Percentiles rank a stretch among this genome's conserved stretches.
These are phyloP conservation scores for Tipula helvola DNA, from an alignment of 2,888 invertebrate genomes.

Conservation along the genomic window DNA sequence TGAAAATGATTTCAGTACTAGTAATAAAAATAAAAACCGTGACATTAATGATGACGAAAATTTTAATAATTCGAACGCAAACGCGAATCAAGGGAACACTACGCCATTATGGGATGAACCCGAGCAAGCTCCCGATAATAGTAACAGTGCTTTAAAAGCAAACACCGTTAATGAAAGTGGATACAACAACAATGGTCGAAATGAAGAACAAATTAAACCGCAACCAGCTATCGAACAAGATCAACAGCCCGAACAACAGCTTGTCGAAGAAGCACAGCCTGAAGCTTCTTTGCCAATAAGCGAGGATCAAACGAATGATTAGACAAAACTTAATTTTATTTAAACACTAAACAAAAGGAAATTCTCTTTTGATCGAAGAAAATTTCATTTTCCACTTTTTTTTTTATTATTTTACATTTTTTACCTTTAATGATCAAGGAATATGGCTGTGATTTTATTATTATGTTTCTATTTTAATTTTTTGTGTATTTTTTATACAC, in stretches of 20 bases:
- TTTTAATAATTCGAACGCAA: conserved; percentile 16
- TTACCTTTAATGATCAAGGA: conserved; percentile 11
- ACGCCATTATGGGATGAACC: conserved; percentile 29
- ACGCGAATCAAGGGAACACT: conserved; percentile 18
- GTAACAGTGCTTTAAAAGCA: not conserved
- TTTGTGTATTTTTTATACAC: not conserved
- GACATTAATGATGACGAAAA: conserved; percentile 14
- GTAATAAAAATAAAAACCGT: conserved; percentile 9
- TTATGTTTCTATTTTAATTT: not conserved
- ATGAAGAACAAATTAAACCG: not conserved
- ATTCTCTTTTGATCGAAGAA: not conserved
- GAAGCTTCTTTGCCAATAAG: not conserved
- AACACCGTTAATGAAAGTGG: not conserved
- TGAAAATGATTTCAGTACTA: conserved; percentile 11
- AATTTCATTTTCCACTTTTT: not conserved
- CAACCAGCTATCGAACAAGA: not conserved
- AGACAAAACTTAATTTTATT: not conserved
- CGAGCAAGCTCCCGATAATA: conserved; percentile 7
- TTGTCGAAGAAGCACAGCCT: not conserved
- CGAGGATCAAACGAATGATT: not conserved
- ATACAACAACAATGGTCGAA: not conserved
- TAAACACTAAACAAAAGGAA: not conserved
- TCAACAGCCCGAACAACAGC: not conserved
- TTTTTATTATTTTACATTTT: not conserved
- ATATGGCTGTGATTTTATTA: conserved; percentile 12